Evolutionary conservation across 2,113 vertebrate genomes (phyloP).

Genomic region (Dendropsophus ebraccatus): DNA sequence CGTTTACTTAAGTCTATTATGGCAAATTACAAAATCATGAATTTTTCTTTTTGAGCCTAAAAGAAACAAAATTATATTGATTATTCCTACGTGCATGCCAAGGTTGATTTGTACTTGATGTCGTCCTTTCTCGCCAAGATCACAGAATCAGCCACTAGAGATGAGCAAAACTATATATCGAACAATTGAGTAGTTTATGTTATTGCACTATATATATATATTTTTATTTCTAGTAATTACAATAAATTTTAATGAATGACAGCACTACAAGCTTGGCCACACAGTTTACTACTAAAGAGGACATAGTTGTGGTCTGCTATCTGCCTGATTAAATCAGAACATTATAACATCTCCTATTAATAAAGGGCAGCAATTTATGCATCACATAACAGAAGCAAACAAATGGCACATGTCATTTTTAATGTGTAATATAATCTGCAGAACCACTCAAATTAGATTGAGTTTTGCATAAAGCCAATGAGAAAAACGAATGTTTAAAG

Average conservation of each 20-base stretch:
- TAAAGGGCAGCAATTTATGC: constrained; percentile 53
- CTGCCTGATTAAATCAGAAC: constrained; percentile 34
- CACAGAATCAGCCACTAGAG: background rate
- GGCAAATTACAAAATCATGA: no score
- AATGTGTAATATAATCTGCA: constrained; percentile 55
- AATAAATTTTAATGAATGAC: constrained; percentile 8
- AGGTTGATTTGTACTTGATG: background rate
- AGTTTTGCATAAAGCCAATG: constrained; percentile 52
- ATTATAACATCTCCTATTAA: constrained; percentile 50
- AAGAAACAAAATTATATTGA: background rate
- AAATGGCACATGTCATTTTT: constrained; percentile 59
- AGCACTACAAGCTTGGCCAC: background rate
- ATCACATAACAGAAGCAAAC: constrained; percentile 40
- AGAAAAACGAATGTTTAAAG: constrained; percentile 33
- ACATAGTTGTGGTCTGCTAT: constrained; percentile 27
- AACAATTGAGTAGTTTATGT: no score
- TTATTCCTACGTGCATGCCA: background rate
- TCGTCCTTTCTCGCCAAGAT: background rate
- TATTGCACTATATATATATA: no score
- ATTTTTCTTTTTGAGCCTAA: background rate
- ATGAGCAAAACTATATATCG: no score
- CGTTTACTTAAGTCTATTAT: background rate
- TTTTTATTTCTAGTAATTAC: background rate
- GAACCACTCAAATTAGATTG: constrained; percentile 53
- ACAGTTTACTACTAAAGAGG: background rate